Evolutionary conservation across 2,888 invertebrate species (phyloP).

Genomic region (Apeira syringaria): DNA sequence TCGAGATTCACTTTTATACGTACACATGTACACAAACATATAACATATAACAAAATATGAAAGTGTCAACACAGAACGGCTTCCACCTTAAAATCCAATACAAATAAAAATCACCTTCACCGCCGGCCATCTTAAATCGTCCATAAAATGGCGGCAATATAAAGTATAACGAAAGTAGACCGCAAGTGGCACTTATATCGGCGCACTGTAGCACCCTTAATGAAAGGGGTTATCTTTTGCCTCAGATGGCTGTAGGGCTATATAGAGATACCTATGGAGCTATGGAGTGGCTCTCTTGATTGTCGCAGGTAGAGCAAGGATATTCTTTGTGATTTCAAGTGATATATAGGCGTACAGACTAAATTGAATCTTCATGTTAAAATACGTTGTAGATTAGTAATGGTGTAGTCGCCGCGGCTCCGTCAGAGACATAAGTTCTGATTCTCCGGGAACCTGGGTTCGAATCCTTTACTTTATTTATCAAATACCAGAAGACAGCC

Average conservation of each 20-base stretch:
- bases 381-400: too few relatives aligned
- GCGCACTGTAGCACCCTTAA: conserved; percentile 45
- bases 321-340: conserved; percentile 25
- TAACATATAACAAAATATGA: too few relatives aligned
- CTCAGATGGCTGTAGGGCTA: conserved; percentile 23
- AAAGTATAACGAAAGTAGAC: conserved; percentile 33
- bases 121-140: conserved; percentile 22
- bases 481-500: too few relatives aligned
- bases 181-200: conserved; percentile 37
- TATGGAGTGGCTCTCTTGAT: conserved; percentile 35
- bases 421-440: too few relatives aligned
- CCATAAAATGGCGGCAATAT: conserved; percentile 37
- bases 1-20: too few relatives aligned
- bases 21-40: too few relatives aligned
- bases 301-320: conserved; percentile 37
- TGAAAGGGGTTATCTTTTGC: conserved; percentile 55
- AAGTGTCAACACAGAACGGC: background rate
- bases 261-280: conserved; percentile 4
- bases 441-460: too few relatives aligned
- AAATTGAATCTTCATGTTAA: conserved; percentile 20
- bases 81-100: background rate
- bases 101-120: conserved; percentile 7
- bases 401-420: too few relatives aligned
- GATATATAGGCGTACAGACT: conserved; percentile 15
- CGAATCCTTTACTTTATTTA: too few relatives aligned